These are phyloP conservation scores for Acanthococcus lagerstroemiae DNA, from an alignment of 2,888 invertebrate species.

Conservation along the genomic window DNA sequence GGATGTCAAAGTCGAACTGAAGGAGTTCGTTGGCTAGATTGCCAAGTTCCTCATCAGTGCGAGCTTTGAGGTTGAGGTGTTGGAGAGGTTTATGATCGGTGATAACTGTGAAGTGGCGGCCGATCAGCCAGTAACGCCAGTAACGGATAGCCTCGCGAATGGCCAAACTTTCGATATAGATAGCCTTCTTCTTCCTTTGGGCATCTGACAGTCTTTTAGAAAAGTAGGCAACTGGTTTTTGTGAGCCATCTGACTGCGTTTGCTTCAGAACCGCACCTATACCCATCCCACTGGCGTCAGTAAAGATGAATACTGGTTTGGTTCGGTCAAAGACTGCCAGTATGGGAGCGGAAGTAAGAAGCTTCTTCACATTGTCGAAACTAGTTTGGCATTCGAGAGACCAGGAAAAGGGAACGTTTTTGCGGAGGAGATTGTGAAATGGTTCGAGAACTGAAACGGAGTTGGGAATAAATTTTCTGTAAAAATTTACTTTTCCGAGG, in stretches of 20 bases:
- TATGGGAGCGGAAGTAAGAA: not conserved
- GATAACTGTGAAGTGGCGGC: constrained; percentile 18
- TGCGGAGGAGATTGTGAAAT: constrained; percentile 3
- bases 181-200: constrained; percentile 32
- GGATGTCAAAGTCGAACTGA: constrained; percentile 35
- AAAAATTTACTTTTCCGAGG: constrained; percentile 32
- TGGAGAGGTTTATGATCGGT: constrained; percentile 34
- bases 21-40: constrained; percentile 35
- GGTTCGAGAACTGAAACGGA: not conserved
- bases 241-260: constrained; percentile 33
- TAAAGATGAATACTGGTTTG: not conserved
- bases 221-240: constrained; percentile 34
- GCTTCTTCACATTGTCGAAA: not conserved
- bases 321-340: not conserved
- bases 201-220: constrained; percentile 29
- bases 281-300: constrained; percentile 35
- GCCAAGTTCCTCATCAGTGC: constrained; percentile 35
- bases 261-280: constrained; percentile 37
- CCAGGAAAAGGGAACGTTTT: not conserved
- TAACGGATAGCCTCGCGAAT: constrained; percentile 31
- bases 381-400: not conserved
- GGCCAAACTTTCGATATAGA: constrained; percentile 31
- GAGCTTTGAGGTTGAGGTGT: constrained; percentile 34
- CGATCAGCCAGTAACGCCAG: constrained; percentile 31
- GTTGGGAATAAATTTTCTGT: constrained; percentile 27